Evolutionary conservation across 2,797 vertebrate genomes (phyloP).

Genomic region (Menidia menidia): DNA sequence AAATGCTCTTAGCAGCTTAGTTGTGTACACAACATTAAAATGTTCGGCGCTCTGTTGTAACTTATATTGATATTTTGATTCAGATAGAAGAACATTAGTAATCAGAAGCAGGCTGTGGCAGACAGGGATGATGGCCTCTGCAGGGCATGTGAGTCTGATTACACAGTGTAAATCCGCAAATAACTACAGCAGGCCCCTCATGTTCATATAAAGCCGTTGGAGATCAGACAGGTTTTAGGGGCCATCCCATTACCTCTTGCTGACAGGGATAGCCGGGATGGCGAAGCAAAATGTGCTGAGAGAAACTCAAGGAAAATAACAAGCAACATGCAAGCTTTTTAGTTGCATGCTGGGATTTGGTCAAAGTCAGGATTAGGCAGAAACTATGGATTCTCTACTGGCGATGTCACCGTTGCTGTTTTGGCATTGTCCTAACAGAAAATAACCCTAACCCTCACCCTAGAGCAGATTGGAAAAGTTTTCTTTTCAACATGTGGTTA

Average conservation of each 20-base stretch:
- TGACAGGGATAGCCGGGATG: neutral
- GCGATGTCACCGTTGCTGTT: neutral
- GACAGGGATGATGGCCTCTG: conserved; percentile 3
- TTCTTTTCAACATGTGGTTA: neutral
- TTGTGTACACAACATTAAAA: neutral
- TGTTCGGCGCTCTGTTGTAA: neutral
- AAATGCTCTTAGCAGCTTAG: conserved; percentile 20
- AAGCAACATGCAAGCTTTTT: neutral
- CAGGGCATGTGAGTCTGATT: conserved; percentile 41
- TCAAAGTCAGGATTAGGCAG: neutral
- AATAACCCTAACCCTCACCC: no score
- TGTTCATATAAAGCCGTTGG: conserved; percentile 43
- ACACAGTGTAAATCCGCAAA: conserved; percentile 62
- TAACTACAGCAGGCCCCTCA: conserved; percentile 44
- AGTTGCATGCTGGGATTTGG: neutral
- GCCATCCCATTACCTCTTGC: conserved; percentile 16
- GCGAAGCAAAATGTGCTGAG: neutral
- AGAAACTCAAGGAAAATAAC: neutral
- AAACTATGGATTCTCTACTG: neutral
- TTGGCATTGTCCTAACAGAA: neutral
- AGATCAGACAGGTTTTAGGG: conserved; percentile 69
- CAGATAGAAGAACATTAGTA: neutral
- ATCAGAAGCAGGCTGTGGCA: conserved; percentile 23
- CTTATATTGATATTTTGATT: neutral
- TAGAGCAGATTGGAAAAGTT: no score